Base-by-base conservation (phyloP, 2,797 vertebrate genomes). In the Coilia nasus region DNA sequence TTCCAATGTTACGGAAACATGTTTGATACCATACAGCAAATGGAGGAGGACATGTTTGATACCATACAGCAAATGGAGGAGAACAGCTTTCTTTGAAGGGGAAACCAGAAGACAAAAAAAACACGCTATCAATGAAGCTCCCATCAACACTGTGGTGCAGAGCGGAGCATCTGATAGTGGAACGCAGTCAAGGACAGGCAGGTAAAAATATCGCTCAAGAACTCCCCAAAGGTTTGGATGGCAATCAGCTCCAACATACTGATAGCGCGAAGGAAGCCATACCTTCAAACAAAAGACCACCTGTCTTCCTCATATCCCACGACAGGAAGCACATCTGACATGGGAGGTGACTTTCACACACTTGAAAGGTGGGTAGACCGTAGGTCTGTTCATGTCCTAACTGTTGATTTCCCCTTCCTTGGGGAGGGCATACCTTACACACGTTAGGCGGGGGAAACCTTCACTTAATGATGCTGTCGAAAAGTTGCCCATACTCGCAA, bases 271-370 rank as follows among this genome's bases (percentile, higher is more conserved):
- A 44, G 71, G 71, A 78, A 86, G 85, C 81, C 47, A 44, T 71
- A 83, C 88, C 81, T 88, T 87, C 85, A 83, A 85, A 85, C 71
- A 83, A 84, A 78, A 82, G 82, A 80, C 84, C 83, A 87, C 54
- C 82, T 86, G 87, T 85, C 82, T 84, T 44, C 64, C 80, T 82
- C 78, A 82, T 87, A 87, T 80, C 84, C 86, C 85, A 82, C 82
- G 19, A 85, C 41, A 78, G 57, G 64, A 83, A 88, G 81, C 56
- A 7, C 81, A 84, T 71, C 50, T 89, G 89, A 87, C 85, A 85
- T 85, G 81, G 71, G 81, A 88, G 88, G 88, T 90, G 89, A 89
- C 89, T 89, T 90, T 90, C 85, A 88, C 87, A 89, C 83, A 85
- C 87, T 89, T 90, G 62, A 89, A 89, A 87, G 83, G 86, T 86